Evolutionary conservation across 2,797 vertebrate species (phyloP).

Genomic region (Chaetodon trifasciatus): DNA sequence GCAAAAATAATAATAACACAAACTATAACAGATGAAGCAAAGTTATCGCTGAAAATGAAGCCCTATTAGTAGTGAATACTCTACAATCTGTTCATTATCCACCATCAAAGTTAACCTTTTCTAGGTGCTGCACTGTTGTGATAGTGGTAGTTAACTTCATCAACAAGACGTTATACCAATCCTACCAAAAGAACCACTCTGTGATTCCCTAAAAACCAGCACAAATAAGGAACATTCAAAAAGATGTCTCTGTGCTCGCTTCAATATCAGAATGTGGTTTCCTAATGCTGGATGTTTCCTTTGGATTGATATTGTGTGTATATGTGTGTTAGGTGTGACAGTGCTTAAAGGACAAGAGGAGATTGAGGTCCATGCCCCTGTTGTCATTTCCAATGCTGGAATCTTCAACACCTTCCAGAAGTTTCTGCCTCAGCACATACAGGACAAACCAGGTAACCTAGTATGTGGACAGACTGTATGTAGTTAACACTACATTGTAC

Average conservation of each 20-base stretch:
- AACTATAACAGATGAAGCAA: too few species aligned
- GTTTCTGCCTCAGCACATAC: slow-evolving; percentile 79
- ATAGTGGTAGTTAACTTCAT: too few species aligned
- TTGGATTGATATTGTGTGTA: not conserved
- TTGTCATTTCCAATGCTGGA: slow-evolving; percentile 88
- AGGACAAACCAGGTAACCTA: slow-evolving; percentile 77
- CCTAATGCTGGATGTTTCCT: not conserved
- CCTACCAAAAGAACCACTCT: too few species aligned
- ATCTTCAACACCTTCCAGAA: slow-evolving; percentile 88
- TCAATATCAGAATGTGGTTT: not conserved
- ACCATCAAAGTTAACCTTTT: too few species aligned
- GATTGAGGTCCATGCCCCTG: slow-evolving; percentile 81
- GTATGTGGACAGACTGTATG: not conserved
- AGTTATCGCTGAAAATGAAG: too few species aligned
- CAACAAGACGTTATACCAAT: too few species aligned
- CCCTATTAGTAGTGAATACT: too few species aligned
- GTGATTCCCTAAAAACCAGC: too few species aligned
- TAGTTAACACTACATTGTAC: rapidly evolving
- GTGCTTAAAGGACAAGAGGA: slow-evolving; percentile 83
- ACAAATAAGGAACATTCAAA: not conserved
- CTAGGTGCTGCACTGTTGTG: too few species aligned
- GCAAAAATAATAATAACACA: too few species aligned
- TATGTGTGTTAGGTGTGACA: slow-evolving; percentile 79
- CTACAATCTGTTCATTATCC: too few species aligned
- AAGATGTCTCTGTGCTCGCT: not conserved